Evolutionary conservation across 2,888 invertebrate species (phyloP), one percentile per base, ranked within the genome.

Genomic region (Drosophila setosimentum): DNA sequence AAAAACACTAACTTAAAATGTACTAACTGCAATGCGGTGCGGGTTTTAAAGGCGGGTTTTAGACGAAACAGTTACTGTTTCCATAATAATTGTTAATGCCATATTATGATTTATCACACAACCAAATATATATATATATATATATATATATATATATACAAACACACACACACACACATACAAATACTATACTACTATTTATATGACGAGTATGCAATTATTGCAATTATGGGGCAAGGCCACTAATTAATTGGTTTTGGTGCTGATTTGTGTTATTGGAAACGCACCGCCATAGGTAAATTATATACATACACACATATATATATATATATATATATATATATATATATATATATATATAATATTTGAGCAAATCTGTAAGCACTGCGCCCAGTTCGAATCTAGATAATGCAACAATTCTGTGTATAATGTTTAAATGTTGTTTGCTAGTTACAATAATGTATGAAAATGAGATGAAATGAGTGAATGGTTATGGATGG

Each of bases 31-130:
- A 58, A 68, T 73, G 74, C 73, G 69, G 70, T 62, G 65, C 48
- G 65, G 61, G 53, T 53, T 74, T 68, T 48, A 50, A 29, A 45
- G 50, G 48, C 24, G 51, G 57, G 30, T 63, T 62, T 63, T 69
- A 76, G 60, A 60, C 37, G 66, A 42, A 64, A 64, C 81, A 77
- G 66, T n/a, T 60, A 78, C 78, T 82, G 79, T 78, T 87, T 62
- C 54, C 48, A 77, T 50, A 68, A 77, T 50, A 68, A 73, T 87
- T 81, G 78, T 78, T 62, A 58, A 48, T 68, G 58, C 27, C 30
- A 64, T 75, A 59, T 75, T 67, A 62, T 53, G 30, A 45, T 40
- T 54, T 68, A 62, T 33, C 51, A 59, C 67, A 60, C 30, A 67
- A 27, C 54, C 49, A 32, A 50, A 49, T 24, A 53, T 6, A 60